phyloP scores from a whole-genome alignment of 2,888 invertebrate genomes.

The Acanthosepion pharaonis region DNA sequence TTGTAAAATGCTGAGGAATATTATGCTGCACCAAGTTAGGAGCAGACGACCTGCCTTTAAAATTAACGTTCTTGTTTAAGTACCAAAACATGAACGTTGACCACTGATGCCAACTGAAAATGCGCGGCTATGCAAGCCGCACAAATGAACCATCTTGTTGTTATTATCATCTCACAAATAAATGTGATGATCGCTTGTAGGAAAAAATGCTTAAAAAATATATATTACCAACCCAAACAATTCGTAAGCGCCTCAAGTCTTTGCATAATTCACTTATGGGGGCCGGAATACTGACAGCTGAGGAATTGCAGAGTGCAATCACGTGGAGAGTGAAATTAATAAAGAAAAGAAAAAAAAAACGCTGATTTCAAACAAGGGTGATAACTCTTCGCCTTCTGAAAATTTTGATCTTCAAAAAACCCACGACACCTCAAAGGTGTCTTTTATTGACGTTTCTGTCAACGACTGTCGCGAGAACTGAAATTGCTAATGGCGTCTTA shows the following conservation, averaged over 20 bases:
- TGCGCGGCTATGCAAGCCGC: too few relatives aligned
- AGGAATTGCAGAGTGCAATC: neutral
- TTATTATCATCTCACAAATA: too few relatives aligned
- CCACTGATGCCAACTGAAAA: too few relatives aligned
- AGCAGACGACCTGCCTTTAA: too few relatives aligned
- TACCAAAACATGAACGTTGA: too few relatives aligned
- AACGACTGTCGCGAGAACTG: neutral
- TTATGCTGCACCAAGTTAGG: too few relatives aligned
- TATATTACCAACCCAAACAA: too few relatives aligned
- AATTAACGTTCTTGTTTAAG: too few relatives aligned
- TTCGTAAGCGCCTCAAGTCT: neutral
- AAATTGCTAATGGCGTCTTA: neutral
- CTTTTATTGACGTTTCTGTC: neutral
- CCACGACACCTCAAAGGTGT: neutral
- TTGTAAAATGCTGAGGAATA: too few relatives aligned
- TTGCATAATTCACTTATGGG: neutral
- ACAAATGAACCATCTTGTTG: too few relatives aligned
- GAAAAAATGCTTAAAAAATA: too few relatives aligned
- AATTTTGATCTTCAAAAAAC: neutral
- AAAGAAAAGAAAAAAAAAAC: neutral
- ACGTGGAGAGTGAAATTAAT: neutral
- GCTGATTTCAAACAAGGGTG: neutral
- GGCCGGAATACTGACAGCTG: neutral
- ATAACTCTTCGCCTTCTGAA: neutral
- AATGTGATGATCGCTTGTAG: too few relatives aligned